A percentile compares a stretch with the other conserved stretches of the same genome.
phyloP scores from a whole-genome alignment of 2,797 vertebrate species.

The Fistularia commersonii region DNA sequence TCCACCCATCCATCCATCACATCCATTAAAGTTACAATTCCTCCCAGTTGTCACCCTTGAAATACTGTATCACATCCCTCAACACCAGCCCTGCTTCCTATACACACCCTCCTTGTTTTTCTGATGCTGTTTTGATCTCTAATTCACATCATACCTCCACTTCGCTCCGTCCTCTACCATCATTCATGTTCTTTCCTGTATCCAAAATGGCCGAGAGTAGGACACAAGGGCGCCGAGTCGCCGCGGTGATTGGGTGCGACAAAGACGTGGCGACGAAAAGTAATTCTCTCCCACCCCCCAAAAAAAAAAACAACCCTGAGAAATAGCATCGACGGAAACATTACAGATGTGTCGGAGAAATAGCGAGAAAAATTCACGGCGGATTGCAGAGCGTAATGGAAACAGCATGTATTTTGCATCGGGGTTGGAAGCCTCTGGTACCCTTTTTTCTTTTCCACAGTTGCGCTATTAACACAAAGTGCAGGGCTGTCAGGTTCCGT shows the following conservation, averaged over 20 bases:
- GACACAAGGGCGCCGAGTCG: conserved; percentile 22
- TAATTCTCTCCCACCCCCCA: too few relatives aligned
- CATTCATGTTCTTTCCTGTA: conserved; percentile 25
- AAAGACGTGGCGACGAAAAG: neutral
- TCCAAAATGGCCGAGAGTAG: conserved; percentile 28
- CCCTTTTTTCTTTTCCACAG: too few relatives aligned
- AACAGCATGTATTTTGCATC: too few relatives aligned
- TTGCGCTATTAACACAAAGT: too few relatives aligned
- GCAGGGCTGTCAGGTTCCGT: too few relatives aligned
- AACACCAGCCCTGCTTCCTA: conserved; percentile 6
- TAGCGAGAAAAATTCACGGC: too few relatives aligned
- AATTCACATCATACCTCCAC: conserved; percentile 1
- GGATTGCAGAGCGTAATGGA: too few relatives aligned
- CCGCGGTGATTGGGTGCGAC: conserved; percentile 16
- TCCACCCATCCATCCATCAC: conserved; percentile 11
- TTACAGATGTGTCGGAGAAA: too few relatives aligned
- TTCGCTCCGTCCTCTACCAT: neutral
- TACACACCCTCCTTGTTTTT: conserved; percentile 18
- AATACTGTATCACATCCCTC: conserved; percentile 14
- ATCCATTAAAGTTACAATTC: conserved; percentile 8
- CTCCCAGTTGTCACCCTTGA: conserved; percentile 15
- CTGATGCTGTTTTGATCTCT: conserved; percentile 5
- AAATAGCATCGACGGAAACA: too few relatives aligned
- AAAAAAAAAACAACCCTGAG: too few relatives aligned
- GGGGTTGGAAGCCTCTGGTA: too few relatives aligned